Evolutionary conservation across 64 coral and sea anemone species (phyloP).

Genomic region (Actinia equina): DNA sequence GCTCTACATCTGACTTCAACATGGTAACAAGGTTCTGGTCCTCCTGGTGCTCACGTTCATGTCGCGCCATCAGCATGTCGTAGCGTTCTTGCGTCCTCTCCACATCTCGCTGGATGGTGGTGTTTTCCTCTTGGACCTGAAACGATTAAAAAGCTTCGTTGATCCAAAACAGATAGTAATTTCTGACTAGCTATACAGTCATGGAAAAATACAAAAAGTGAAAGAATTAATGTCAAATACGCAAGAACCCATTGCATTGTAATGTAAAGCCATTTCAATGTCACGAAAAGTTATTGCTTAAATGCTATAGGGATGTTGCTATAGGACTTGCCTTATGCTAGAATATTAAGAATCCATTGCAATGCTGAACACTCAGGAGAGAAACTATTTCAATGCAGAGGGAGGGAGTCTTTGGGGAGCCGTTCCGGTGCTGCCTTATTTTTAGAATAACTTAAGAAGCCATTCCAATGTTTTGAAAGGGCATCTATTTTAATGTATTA

Average conservation of each 20-base stretch:
- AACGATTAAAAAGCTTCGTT: background rate
- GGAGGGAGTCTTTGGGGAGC: no score
- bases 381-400: no score
- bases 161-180: background rate
- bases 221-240: no score
- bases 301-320: no score
- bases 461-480: background rate
- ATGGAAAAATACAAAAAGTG: no score
- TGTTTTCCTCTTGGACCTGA: constrained; percentile 42
- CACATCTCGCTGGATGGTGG: constrained; percentile 28
- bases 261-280: background rate
- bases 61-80: constrained; percentile 59
- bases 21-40: constrained; percentile 72
- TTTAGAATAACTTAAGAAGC: background rate
- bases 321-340: no score
- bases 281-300: no score
- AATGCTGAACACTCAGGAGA: no score
- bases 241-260: background rate
- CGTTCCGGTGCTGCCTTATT: no score
- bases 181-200: no score
- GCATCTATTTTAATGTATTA: no score
- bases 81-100: constrained; percentile 43
- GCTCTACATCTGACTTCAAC: constrained; percentile 77
- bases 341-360: no score
- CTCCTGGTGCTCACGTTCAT: constrained; percentile 80